A percentile compares a stretch with the other conserved stretches of the same genome.
phyloP scores from a whole-genome alignment of 2,888 invertebrate genomes.

The Amblyteles armatorius region DNA sequence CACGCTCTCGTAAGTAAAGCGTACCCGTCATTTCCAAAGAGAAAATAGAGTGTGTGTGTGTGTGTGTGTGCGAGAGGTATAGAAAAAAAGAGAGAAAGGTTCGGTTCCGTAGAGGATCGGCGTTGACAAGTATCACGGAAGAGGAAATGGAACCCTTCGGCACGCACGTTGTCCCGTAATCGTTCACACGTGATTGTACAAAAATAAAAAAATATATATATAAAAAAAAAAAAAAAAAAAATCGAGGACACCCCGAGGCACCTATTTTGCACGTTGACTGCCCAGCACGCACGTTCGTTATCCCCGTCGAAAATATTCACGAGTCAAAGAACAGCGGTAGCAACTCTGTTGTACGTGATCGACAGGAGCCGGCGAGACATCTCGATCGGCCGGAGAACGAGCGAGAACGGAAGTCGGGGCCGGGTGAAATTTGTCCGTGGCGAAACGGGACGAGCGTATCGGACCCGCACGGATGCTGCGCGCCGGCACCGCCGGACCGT shows the following conservation, averaged over 20 bases:
- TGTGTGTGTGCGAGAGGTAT: neutral
- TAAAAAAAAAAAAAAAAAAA: neutral
- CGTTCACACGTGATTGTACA: neutral
- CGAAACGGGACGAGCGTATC: neutral
- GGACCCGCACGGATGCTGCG: no score
- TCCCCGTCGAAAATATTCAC: neutral
- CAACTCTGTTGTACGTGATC: constrained; percentile 2
- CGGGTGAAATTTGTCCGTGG: neutral
- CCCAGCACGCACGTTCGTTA: neutral
- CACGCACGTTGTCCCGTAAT: constrained; percentile 14
- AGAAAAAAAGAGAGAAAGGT: neutral
- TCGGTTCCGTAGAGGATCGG: no score
- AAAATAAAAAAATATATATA: neutral
- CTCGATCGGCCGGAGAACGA: neutral
- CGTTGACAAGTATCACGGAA: neutral
- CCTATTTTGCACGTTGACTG: constrained; percentile 1
- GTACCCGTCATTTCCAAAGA: constrained; percentile 26
- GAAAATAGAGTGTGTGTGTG: constrained; percentile 1
- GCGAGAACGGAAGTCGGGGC: neutral
- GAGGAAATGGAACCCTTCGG: neutral
- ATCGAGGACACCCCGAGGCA: neutral
- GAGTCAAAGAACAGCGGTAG: neutral
- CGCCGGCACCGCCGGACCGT: no score
- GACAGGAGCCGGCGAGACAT: constrained; percentile 1
- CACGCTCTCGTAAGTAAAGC: constrained; percentile 39